A percentile compares a stretch with the other conserved stretches of the same genome.
Conservation (phyloP, 2,888 invertebrate species). For the Tromatobia lineatoria region DNA sequence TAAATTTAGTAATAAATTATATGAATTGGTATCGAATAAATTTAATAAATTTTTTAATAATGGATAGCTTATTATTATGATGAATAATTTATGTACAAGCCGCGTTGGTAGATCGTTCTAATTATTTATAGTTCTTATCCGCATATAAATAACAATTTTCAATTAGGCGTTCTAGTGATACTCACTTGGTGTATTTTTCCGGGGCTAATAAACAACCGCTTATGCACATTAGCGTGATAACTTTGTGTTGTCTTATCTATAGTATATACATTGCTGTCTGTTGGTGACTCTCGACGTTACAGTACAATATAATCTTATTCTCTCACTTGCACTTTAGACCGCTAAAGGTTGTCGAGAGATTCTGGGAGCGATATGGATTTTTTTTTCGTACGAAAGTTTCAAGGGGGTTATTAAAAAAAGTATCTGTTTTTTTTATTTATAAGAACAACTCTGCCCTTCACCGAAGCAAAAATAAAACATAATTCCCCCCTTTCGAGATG, state of each 20-base stretch:
- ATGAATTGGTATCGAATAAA: too few relatives aligned
- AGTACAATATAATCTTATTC: not conserved
- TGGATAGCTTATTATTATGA: too few relatives aligned
- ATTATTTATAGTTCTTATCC: not conserved
- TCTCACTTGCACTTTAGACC: slow-evolving; percentile 3
- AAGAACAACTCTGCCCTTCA: too few relatives aligned
- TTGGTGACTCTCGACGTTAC: not conserved
- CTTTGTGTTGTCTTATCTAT: not conserved
- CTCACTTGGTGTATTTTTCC: not conserved
- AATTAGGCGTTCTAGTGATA: not conserved
- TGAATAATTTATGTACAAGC: too few relatives aligned
- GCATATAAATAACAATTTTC: not conserved
- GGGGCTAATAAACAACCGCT: slow-evolving; percentile 39
- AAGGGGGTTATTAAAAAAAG: too few relatives aligned
- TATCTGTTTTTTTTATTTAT: too few relatives aligned
- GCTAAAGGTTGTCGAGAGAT: not conserved
- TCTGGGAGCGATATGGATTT: not conserved
- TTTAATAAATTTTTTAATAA: too few relatives aligned
- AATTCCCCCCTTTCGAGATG: too few relatives aligned
- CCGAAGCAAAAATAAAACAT: too few relatives aligned
- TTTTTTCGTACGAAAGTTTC: not conserved
- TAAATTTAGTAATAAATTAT: too few relatives aligned
- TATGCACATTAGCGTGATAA: slow-evolving; percentile 25
- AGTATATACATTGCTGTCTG: not conserved
- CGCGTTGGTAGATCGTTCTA: too few relatives aligned